Base-by-base conservation (phyloP, 1,140 invertebrate species). In the Nylanderia fulva region DNA sequence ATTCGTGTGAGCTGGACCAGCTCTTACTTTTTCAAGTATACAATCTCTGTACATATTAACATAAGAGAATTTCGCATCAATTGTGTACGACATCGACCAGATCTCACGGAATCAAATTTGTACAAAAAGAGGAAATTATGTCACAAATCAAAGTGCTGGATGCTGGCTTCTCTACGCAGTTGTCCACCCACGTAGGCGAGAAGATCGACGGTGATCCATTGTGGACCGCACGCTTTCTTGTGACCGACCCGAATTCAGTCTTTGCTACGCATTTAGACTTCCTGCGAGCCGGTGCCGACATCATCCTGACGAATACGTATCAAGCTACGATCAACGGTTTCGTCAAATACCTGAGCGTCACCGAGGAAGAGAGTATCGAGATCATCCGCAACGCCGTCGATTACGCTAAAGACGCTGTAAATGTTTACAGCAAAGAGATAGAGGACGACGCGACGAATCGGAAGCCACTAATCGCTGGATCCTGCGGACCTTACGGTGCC, bases 401-500 rank as follows among this genome's bases (percentile, higher is more conserved):
- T 39, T 93, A 98, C 15, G 97, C 97, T 7, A 96, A 96, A 90
- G 95, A 95, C 75, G 97, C 97, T 1, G 94, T 96, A 0, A 91
- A 95, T 8, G 92, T 95, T 61, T 97, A 96, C 86, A 88, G 95
- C 56, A 93, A 96, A 79, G 96, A 97, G 80, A 94, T 87, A 56
- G 89, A 94, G 69, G 79, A 80, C 5, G 66, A 71, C 24, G 87
- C 91, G 0, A 45, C 58, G 33, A 94, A 94, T 58, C 36, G 58
- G 18, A 90, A 93, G 11, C 96, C 97, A 6, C 86, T 97, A 56
- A 96, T 98, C 64, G 96, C 97, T 42, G 99, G 98, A 9, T 98
- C 98, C 0, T 96, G 99, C 54, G 98, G 99, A 0, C 98, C 98
- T 0, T 99, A 99, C 92, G 99, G 98, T 0, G 98, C 98, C 2